Evolutionary conservation across 2,888 invertebrate species (phyloP), one percentile per base, ranked within the genome.

Genomic region (Sinopyrophorus schimmeli): DNA sequence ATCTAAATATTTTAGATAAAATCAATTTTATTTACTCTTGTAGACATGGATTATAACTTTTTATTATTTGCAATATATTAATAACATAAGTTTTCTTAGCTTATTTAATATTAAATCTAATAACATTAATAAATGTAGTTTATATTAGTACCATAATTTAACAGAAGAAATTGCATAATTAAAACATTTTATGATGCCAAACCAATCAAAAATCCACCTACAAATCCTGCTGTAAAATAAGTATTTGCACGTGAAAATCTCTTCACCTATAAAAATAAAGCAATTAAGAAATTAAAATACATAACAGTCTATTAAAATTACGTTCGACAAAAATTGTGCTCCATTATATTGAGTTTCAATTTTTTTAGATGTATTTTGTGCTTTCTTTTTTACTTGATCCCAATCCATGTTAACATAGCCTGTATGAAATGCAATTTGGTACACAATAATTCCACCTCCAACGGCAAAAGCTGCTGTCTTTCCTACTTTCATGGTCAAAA

Each of bases 401-500:
- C 92, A 93, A 71, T 92, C 89, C 52, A 89, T 80, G 62, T 87
- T 85, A 47, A 92, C 85, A 58, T 89, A 89, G 5, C 92, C 92
- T 66, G 90, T 86, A 66, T 90, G 87, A 57, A 88, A 86, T 3
- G 92, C 92, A 60, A 93, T 78, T 75, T 92, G 86, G 59, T 92
- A 71, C 49, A 92, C 73, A 61, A 93, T 84, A 39, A 93, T 85
- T 55, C 89, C 85, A 41, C 91, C 88, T 47, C 93, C 93, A 50
- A 92, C 76, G 5, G 89, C 86, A 57, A 89, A 83, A 10, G 92
- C 92, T 23, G 89, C 90, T 42, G 86, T 76, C 77, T 89, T 91
- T 6, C 93, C 92, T 57, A 93, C 82, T 78, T 90, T 92, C 81
- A 87, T 84, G 48, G 86, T 83, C 53, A 89, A 72, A 68, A 84